These are phyloP conservation scores for Leptogaster cylindrica DNA, from an alignment of 2,888 invertebrate species.

Conservation along the genomic window DNA sequence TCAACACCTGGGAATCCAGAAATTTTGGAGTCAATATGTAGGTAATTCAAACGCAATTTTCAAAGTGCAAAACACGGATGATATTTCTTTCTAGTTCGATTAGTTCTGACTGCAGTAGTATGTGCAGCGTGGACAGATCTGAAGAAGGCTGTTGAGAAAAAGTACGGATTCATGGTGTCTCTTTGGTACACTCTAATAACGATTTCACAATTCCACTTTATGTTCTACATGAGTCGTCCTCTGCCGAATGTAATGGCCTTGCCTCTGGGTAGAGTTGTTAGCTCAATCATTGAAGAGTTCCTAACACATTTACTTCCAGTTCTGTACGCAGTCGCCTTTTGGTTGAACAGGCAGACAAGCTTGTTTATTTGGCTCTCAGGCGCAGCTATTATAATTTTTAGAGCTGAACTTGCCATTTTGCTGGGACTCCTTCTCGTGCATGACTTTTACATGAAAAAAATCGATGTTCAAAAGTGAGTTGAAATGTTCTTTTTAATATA, in stretches of 20 bases:
- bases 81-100: conserved; percentile 73
- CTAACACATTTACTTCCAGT: conserved; percentile 41
- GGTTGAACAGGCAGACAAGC: conserved; percentile 78
- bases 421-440: conserved; percentile 84
- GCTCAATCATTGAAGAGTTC: no score
- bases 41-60: conserved; percentile 65
- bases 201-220: conserved; percentile 94
- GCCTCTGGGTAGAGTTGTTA: conserved; percentile 79
- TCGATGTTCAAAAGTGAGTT: conserved; percentile 71
- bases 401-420: conserved; percentile 86
- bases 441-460: conserved; percentile 75
- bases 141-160: conserved; percentile 73
- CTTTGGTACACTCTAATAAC: conserved; percentile 86
- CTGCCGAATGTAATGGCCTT: conserved; percentile 95
- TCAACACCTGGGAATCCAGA: conserved; percentile 73
- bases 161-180: conserved; percentile 79
- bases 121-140: conserved; percentile 77
- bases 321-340: conserved; percentile 76
- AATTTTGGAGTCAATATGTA: conserved; percentile 88
- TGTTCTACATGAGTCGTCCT: conserved; percentile 94
- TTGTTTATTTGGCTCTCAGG: conserved; percentile 85
- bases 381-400: conserved; percentile 85
- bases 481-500: conserved; percentile 44
- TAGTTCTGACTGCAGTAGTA: conserved; percentile 78
- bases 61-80: not conserved